A percentile compares a stretch with the other conserved stretches of the same genome.
Evolutionary conservation across 2,888 invertebrate genomes (phyloP).

Genomic region (Clanis bilineata): DNA sequence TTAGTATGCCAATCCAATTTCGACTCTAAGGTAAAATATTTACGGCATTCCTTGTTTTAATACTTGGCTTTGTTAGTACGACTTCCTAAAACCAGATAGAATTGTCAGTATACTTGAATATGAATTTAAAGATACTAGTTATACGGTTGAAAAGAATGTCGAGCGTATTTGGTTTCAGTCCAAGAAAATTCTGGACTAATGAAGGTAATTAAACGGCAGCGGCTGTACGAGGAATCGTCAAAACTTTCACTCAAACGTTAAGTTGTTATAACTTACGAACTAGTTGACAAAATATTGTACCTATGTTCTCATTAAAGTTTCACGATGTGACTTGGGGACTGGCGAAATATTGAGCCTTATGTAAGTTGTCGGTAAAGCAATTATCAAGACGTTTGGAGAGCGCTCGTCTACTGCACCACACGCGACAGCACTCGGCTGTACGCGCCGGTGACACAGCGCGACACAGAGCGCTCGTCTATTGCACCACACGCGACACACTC

Average conservation of each 20-base stretch:
- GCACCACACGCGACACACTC: not conserved
- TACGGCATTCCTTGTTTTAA: not conserved
- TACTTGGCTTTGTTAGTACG: not conserved
- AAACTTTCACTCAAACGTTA: slow-evolving; percentile 22
- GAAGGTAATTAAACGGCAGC: slow-evolving; percentile 35
- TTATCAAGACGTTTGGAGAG: not conserved
- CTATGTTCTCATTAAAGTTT: not conserved
- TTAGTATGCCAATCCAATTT: not conserved
- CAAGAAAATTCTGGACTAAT: slow-evolving; percentile 18
- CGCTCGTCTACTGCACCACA: not conserved
- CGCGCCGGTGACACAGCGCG: not conserved
- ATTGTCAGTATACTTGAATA: slow-evolving; percentile 13
- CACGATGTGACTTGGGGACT: not conserved
- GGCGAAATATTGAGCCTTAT: not conserved
- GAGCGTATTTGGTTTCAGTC: not conserved
- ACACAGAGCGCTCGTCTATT: not conserved
- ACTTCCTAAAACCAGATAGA: not conserved
- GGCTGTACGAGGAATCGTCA: slow-evolving; percentile 25
- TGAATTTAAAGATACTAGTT: slow-evolving; percentile 19
- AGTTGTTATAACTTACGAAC: slow-evolving; percentile 33
- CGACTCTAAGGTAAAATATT: not conserved
- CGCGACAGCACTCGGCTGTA: not conserved
- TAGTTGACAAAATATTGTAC: slow-evolving; percentile 22
- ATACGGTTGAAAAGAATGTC: slow-evolving; percentile 24
- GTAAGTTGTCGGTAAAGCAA: not conserved